Evolutionary conservation across 2,113 vertebrate species (phyloP), one percentile per base, ranked within the genome.

Genomic region (Oryzias celebensis): DNA sequence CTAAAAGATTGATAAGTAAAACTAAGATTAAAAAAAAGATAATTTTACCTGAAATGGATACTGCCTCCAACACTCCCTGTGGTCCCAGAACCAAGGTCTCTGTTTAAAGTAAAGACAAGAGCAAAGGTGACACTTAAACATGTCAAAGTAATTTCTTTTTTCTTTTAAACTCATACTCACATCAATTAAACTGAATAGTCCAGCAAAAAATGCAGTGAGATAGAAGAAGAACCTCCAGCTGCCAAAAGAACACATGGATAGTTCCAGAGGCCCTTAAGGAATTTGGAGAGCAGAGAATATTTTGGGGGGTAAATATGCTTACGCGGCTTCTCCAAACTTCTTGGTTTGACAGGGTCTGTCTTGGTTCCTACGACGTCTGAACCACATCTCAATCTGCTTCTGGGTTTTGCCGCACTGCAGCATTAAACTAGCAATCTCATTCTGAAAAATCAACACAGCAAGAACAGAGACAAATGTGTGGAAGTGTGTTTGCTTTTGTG

Each of bases 241-340:
- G 81, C 14, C 36, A 58, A 58, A 72, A 85, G 3, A 63, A 62
- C 14, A 41, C 1, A 26, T 23, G 1, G 23, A 7, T 15, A 23
- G 44, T 64, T 53, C 5, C 26, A 54, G 14, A 47, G 16, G 56
- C 54, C 28, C 18, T 52, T 1, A 0, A 15, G 20, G 58, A 44
- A 8, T 36, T 36, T 36, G 36, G 31, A 56, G 15, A 18, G 51
- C 18, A 31, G 42, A 31, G 14, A 24, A 41, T 12, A 23, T 46
- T 7, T 17, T n/a, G 12, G 49, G 44, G 12, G 14, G 50, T 23
- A 18, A 45, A 36, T 24, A 4, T 14, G 74, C 92, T 90, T 65
- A 98, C 96, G 94, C 91, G 67, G 96, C 94, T 79, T 98, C 96
- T 0, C 89, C 93, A 83, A 98, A 98, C 89, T 96, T 97, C 87